Evolutionary conservation across 2,797 vertebrate species (phyloP).

Genomic region (Sciaenops ocellatus): DNA sequence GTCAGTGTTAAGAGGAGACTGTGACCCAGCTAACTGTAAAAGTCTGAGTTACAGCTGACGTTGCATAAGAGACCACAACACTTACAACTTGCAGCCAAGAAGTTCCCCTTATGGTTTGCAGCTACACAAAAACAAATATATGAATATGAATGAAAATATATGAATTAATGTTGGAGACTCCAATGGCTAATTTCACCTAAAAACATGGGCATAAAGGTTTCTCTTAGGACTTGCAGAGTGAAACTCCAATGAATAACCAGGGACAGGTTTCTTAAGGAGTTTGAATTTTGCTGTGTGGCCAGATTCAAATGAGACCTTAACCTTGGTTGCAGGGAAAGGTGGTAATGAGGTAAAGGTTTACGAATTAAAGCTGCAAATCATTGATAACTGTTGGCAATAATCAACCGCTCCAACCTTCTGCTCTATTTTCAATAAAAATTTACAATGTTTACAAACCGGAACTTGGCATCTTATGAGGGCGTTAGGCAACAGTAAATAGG

Average conservation of each 20-base stretch:
- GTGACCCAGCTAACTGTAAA: neutral
- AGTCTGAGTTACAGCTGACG: neutral
- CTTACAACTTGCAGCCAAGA: neutral
- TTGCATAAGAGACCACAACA: neutral
- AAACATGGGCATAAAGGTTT: neutral
- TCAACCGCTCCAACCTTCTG: conserved; percentile 21
- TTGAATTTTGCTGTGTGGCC: neutral
- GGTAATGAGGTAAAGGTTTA: conserved; percentile 15
- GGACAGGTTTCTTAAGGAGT: neutral
- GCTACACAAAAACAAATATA: neutral
- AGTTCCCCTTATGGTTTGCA: neutral
- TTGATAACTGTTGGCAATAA: conserved; percentile 53
- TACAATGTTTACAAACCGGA: neutral
- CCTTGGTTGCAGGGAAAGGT: neutral
- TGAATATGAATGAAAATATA: too few relatives aligned
- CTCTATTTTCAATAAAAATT: neutral
- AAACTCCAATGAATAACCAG: neutral
- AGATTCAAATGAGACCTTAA: conserved; percentile 18
- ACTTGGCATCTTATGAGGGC: neutral
- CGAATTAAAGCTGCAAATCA: conserved; percentile 39
- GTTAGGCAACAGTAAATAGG: neutral
- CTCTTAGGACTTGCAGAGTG: neutral
- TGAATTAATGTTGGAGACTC: neutral
- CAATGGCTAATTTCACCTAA: neutral
- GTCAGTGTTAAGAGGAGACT: neutral